Conservation (phyloP, 2,797 vertebrate species). For the Aselliscus stoliczkanus region DNA sequence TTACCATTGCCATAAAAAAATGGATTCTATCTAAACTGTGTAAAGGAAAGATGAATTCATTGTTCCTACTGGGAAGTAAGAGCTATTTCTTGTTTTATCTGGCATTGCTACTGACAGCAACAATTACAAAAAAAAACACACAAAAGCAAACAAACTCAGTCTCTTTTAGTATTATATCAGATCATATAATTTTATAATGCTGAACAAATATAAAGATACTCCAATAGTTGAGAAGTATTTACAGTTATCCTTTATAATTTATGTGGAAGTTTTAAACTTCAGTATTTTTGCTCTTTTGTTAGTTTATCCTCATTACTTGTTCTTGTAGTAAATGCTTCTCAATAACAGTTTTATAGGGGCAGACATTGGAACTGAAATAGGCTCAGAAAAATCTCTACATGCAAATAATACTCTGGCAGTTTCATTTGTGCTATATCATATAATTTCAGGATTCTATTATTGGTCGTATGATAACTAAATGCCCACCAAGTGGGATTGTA, state of each 20-base stretch:
- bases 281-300: background rate
- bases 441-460: background rate
- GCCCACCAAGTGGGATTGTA: background rate
- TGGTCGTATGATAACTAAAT: background rate
- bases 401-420: background rate
- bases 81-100: background rate
- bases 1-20: background rate
- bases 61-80: background rate
- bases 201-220: background rate
- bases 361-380: background rate
- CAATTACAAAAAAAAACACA: background rate
- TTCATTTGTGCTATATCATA: background rate
- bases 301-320: background rate
- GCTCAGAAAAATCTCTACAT: background rate
- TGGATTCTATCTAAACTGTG: background rate
- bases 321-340: background rate
- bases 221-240: background rate
- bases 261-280: background rate
- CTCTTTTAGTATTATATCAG: background rate
- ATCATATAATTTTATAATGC: background rate
- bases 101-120: background rate
- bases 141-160: background rate
- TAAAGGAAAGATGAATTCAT: background rate
- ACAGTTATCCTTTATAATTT: background rate
- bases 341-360: background rate